These are phyloP conservation scores for Drosophila guanche DNA, from an alignment of 1,140 invertebrate genomes.

Conservation along the genomic window DNA sequence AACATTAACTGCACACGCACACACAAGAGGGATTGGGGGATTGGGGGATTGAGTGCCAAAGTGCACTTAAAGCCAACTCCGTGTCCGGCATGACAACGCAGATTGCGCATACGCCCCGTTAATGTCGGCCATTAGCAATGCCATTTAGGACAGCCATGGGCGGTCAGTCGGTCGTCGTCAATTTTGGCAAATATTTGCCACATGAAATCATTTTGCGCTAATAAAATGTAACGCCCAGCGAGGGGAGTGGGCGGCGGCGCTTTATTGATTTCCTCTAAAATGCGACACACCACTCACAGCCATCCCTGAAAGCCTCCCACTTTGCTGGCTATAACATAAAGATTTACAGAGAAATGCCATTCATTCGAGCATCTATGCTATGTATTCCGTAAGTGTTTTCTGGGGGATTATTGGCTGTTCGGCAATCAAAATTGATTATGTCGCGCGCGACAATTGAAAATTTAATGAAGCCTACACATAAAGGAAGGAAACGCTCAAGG, in stretches of 20 bases:
- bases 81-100: slow-evolving; percentile 66
- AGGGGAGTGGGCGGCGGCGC: slow-evolving; percentile 12
- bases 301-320: not conserved
- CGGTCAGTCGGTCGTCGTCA: slow-evolving; percentile 49
- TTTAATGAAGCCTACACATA: slow-evolving; percentile 19
- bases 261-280: slow-evolving; percentile 79
- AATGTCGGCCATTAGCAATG: slow-evolving; percentile 71
- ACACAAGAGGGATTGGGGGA: slow-evolving; percentile 15
- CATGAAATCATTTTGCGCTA: slow-evolving; percentile 80
- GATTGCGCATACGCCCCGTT: slow-evolving; percentile 73
- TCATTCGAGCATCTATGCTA: slow-evolving; percentile 36
- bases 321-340: slow-evolving; percentile 29
- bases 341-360: slow-evolving; percentile 42
- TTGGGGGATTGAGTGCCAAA: slow-evolving; percentile 18
- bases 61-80: slow-evolving; percentile 70
- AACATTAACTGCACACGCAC: slow-evolving; percentile 55
- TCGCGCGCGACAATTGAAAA: slow-evolving; percentile 38
- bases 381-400: slow-evolving; percentile 10
- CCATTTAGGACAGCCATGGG: slow-evolving; percentile 55
- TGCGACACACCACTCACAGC: slow-evolving; percentile 43
- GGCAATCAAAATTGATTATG: slow-evolving; percentile 43
- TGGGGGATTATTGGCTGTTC: slow-evolving; percentile 17
- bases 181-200: slow-evolving; percentile 80
- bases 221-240: slow-evolving; percentile 68
- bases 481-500: slow-evolving; percentile 4